These are phyloP conservation scores for Megaceryle torquata DNA, from an alignment of 2,113 vertebrate genomes.

Conservation along the genomic window DNA sequence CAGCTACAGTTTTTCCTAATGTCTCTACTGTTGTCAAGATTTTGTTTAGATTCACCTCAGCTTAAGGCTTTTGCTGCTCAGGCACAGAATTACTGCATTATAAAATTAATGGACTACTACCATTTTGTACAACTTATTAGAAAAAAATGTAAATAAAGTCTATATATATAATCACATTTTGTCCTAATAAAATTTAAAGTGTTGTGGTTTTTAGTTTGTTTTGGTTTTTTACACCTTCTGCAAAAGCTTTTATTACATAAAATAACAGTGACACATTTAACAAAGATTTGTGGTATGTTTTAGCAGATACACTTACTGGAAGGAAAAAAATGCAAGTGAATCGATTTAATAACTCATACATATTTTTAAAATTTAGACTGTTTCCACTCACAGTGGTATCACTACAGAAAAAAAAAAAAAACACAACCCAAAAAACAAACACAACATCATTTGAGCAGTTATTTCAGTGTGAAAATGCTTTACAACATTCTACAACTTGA, in stretches of 20 bases:
- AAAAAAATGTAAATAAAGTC: conserved; percentile 51
- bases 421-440: too few species aligned
- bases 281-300: background rate
- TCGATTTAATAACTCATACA: background rate
- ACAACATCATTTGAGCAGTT: background rate
- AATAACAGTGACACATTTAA: background rate
- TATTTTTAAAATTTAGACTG: background rate
- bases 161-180: conserved; percentile 48
- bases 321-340: background rate
- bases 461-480: background rate
- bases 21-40: background rate
- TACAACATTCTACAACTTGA: background rate
- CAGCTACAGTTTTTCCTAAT: background rate
- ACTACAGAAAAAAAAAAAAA: background rate
- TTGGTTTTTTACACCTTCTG: background rate
- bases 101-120: background rate
- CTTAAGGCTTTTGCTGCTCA: background rate
- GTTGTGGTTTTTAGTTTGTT: background rate
- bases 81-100: conserved; percentile 11
- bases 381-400: background rate
- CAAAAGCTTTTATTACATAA: background rate
- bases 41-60: background rate
- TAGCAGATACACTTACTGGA: background rate
- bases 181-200: background rate
- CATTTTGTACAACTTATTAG: background rate